Base-by-base conservation (phyloP, 2,888 invertebrate species). In the Dolichomitus sp. region DNA sequence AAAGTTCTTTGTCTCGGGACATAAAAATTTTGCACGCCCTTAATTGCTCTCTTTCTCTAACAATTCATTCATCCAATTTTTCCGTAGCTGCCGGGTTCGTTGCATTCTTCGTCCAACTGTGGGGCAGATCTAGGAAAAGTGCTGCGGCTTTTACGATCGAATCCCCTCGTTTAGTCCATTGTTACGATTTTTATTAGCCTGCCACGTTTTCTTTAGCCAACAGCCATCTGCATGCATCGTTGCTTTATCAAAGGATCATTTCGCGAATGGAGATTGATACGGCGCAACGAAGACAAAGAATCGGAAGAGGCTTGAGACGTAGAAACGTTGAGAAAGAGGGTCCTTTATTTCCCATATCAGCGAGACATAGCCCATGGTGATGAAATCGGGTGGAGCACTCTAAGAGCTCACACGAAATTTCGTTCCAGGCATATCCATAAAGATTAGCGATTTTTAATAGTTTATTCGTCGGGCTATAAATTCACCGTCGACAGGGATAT, bases 191-290 rank as follows among this genome's bases (percentile, higher is more conserved):
- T 85, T 84, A 83, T 81, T 57, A 65, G 74, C 76, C 66, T 70
- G 37, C 12, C 65, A 40, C 72, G 37, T 57, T 70, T 66, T 45
- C 33, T 61, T 42, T 30, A n/a, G n/a, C 57, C n/a, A 33, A 27
- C 14, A 33, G 68, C 68, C 74, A 85, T 86, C 85, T 80, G 81
- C 86, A 85, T 81, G 85, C 76, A 81, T 74, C 83, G 84, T 65
- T 81, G 81, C 81, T 81, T 83, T 77, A 81, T 86, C 85, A 79
- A 81, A 79, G 63, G 76, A 85, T 85, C 85, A 75, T 83, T 81
- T 80, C 74, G 65, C 52, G 30, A 63, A 75, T 78, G 68, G 75
- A 66, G 83, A 61, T 73, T 66, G 76, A 70, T 70, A 54, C 77
- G 69, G 54, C 65, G 65, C 33, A 19, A 61, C 63, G 69, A 70